These are phyloP conservation scores for Pavo muticus DNA, from an alignment of 2,113 vertebrate genomes.

Conservation along the genomic window DNA sequence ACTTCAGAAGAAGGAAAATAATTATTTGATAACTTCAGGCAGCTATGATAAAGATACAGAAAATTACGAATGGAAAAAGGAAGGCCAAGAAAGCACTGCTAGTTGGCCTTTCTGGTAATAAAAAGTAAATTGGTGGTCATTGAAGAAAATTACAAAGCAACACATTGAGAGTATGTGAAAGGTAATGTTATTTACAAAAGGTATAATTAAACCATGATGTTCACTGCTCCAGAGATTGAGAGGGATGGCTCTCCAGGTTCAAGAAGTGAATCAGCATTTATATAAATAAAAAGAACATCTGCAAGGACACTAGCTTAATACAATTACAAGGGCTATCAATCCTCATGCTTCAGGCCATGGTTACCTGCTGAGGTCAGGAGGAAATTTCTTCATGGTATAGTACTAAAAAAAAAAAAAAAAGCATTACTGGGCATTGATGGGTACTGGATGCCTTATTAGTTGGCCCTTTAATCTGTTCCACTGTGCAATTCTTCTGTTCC, in stretches of 20 bases:
- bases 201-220: slow-evolving; percentile 43
- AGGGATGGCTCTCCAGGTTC: neutral
- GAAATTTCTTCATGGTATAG: slow-evolving; percentile 31
- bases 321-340: slow-evolving; percentile 61
- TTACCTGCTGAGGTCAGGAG: slow-evolving; percentile 61
- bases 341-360: slow-evolving; percentile 24
- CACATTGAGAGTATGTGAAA: neutral
- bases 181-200: slow-evolving; percentile 26
- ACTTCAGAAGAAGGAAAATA: neutral
- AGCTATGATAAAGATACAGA: neutral
- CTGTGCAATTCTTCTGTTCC: slow-evolving; percentile 13
- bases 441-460: slow-evolving; percentile 30
- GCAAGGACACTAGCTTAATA: slow-evolving; percentile 58
- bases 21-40: neutral
- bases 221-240: slow-evolving; percentile 11
- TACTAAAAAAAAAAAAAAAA: slow-evolving; percentile 25
- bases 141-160: slow-evolving; percentile 46
- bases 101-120: neutral
- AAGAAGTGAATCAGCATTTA: slow-evolving; percentile 43
- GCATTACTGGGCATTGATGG: slow-evolving; percentile 39
- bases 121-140: neutral
- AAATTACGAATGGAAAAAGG: neutral
- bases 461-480: slow-evolving; percentile 31
- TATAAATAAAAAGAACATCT: slow-evolving; percentile 66
- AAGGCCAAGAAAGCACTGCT: neutral